Evolutionary conservation across 2,888 invertebrate genomes (phyloP).

Genomic region (Melipona bicolor): DNA sequence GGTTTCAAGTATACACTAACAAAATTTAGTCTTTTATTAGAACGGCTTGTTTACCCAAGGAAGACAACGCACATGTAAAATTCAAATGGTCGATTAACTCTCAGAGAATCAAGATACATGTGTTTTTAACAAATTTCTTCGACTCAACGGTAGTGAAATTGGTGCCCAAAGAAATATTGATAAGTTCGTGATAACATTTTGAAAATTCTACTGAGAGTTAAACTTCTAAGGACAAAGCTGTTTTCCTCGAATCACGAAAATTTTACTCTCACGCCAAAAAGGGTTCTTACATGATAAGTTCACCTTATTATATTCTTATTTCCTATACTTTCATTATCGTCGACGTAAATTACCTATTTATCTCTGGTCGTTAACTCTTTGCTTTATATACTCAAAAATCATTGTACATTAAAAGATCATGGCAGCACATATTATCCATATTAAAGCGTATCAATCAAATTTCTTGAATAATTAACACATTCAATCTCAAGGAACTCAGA

Average conservation of each 20-base stretch:
- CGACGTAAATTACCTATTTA: constrained; percentile 41
- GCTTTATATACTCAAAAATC: constrained; percentile 15
- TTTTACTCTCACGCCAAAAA: constrained; percentile 19
- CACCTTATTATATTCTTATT: constrained; percentile 54
- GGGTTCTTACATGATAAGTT: constrained; percentile 22
- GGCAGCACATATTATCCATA: neutral
- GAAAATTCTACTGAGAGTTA: constrained; percentile 24
- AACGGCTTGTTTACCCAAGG: constrained; percentile 20
- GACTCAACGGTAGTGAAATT: neutral
- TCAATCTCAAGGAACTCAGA: neutral
- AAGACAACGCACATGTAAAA: constrained; percentile 41
- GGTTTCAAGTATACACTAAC: neutral
- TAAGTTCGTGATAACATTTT: neutral
- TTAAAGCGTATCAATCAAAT: neutral
- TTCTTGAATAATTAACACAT: neutral
- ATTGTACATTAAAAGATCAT: neutral
- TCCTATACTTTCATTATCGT: constrained; percentile 67
- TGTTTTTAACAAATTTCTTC: neutral
- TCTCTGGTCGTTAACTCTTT: constrained; percentile 22
- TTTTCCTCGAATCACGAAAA: constrained; percentile 18
- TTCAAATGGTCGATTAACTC: constrained; percentile 23
- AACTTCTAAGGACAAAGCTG: constrained; percentile 27
- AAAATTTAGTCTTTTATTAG: constrained; percentile 11
- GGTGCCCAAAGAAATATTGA: neutral
- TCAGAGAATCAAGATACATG: neutral